Percentiles rank a stretch among this genome's conserved stretches.
phyloP scores from a whole-genome alignment of 2,888 invertebrate species.

The Hecatera dysodea region DNA sequence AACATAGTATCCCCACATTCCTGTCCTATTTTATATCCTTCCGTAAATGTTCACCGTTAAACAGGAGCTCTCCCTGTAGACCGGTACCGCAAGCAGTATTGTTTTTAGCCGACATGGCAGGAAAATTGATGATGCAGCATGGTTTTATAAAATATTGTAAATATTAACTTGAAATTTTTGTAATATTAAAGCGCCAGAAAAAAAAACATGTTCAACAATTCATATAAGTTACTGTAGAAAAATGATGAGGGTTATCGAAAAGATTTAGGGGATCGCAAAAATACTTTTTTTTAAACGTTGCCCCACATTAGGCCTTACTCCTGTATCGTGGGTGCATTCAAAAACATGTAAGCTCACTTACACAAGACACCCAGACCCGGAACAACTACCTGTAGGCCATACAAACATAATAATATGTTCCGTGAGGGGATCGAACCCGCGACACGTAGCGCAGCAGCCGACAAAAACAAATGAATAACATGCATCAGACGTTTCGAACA shows the following conservation, averaged over 20 bases:
- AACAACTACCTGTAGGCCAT: too few relatives aligned
- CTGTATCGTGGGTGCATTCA: too few relatives aligned
- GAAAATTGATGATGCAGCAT: conserved; percentile 53
- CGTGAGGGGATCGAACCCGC: too few relatives aligned
- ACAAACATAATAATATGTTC: too few relatives aligned
- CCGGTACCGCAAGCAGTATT: conserved; percentile 39
- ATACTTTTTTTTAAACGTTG: too few relatives aligned
- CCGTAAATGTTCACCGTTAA: conserved; percentile 37
- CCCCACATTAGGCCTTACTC: too few relatives aligned
- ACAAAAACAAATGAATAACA: too few relatives aligned
- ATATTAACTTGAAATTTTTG: conserved; percentile 26
- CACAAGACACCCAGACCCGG: too few relatives aligned
- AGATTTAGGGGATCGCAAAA: background rate
- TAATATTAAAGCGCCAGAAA: background rate
- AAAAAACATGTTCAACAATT: background rate
- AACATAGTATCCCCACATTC: conserved; percentile 33
- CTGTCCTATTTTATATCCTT: conserved; percentile 30
- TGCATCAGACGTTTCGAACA: too few relatives aligned
- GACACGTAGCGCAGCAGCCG: too few relatives aligned
- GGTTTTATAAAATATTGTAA: conserved; percentile 31
- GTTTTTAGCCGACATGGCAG: conserved; percentile 40
- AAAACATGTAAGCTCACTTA: too few relatives aligned
- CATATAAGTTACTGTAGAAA: background rate
- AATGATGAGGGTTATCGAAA: background rate
- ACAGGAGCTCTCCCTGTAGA: conserved; percentile 42